phyloP scores from a whole-genome alignment of 1,140 invertebrate genomes.

The Papilio glaucus region DNA sequence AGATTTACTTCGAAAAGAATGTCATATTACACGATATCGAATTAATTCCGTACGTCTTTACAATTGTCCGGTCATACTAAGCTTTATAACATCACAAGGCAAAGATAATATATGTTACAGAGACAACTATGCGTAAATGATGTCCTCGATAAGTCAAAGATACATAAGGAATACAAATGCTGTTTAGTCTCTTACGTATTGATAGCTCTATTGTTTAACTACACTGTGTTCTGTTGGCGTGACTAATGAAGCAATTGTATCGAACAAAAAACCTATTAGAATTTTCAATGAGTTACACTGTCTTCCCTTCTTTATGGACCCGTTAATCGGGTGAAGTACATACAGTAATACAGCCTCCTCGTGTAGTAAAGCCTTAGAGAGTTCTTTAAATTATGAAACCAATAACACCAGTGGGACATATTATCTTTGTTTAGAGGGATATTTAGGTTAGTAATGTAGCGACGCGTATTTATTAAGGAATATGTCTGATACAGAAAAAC shows the following conservation, averaged over 20 bases:
- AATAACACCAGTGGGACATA: not conserved
- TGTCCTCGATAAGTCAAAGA: conserved; percentile 12
- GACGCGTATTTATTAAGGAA: too few relatives aligned
- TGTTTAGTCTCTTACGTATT: conserved; percentile 23
- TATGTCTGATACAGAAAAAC: too few relatives aligned
- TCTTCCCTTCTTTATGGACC: conserved; percentile 31
- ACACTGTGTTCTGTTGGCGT: conserved; percentile 34
- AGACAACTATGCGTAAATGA: conserved; percentile 20
- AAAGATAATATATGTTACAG: conserved; percentile 26
- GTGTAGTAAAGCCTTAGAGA: not conserved
- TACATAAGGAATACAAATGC: conserved; percentile 26
- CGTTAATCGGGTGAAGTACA: conserved; percentile 31
- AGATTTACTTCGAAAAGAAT: conserved; percentile 48
- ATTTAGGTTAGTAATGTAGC: not conserved
- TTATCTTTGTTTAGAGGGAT: not conserved
- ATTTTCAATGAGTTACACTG: conserved; percentile 37
- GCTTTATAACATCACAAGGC: conserved; percentile 38
- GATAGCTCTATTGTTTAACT: conserved; percentile 37
- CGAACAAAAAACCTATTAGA: conserved; percentile 36
- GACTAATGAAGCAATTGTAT: conserved; percentile 38
- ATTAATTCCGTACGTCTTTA: conserved; percentile 58
- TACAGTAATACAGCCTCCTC: conserved; percentile 15
- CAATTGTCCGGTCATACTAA: conserved; percentile 41
- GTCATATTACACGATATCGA: conserved; percentile 57
- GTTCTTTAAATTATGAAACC: not conserved